phyloP scores from a whole-genome alignment of 92 coral and sea anemone genomes.

The Isaurus tuberculatus region DNA sequence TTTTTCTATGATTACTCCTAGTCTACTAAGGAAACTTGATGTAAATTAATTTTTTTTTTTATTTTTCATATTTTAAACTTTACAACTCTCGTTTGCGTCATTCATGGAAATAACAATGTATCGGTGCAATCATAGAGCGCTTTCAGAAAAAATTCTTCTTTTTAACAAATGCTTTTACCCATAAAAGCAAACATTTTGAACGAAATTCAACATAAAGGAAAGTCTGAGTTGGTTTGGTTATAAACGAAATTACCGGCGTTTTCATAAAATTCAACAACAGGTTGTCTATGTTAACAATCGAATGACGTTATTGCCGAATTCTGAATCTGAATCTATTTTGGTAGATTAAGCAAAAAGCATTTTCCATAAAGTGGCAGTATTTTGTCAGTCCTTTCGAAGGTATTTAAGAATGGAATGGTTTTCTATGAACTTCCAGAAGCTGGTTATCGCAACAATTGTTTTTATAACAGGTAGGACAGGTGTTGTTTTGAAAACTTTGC shows the following conservation, averaged over 20 bases:
- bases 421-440: background rate
- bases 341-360: background rate
- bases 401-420: background rate
- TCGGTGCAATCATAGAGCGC: too few relatives aligned
- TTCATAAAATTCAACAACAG: background rate
- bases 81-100: too few relatives aligned
- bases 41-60: too few relatives aligned
- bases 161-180: too few relatives aligned
- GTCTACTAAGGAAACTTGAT: too few relatives aligned
- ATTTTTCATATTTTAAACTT: too few relatives aligned
- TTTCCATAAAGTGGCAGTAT: background rate
- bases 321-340: background rate
- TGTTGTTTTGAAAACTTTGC: background rate
- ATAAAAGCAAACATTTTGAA: too few relatives aligned
- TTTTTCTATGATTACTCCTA: too few relatives aligned
- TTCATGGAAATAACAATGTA: too few relatives aligned
- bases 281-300: conserved; percentile 14
- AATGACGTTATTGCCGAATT: conserved; percentile 20
- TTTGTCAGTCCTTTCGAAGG: background rate
- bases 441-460: background rate
- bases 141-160: too few relatives aligned
- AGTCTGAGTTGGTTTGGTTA: background rate
- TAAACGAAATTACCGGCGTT: background rate
- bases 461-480: conserved; percentile 37
- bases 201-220: background rate